A percentile compares a stretch with the other conserved stretches of the same genome.
Conservation (phyloP, 2,888 invertebrate species). For the Uloborus plumipes region DNA sequence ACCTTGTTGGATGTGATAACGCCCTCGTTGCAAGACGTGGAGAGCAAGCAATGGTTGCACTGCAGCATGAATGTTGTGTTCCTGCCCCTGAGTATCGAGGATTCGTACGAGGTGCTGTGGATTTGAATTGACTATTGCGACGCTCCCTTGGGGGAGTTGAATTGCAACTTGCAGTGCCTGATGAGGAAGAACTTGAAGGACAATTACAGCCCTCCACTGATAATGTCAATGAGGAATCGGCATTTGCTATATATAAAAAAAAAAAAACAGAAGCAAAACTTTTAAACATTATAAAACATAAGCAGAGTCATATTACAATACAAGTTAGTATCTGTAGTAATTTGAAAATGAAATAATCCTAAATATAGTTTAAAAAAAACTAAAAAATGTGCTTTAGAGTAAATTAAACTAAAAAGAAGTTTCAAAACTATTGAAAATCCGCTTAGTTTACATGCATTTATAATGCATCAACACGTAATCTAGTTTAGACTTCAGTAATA, state of each 20-base stretch:
- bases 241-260: slow-evolving; percentile 28
- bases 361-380: no score
- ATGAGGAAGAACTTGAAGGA: slow-evolving; percentile 60
- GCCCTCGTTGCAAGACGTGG: slow-evolving; percentile 46
- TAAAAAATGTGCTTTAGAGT: no score
- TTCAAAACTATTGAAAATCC: no score
- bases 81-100: slow-evolving; percentile 63
- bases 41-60: slow-evolving; percentile 41
- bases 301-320: no score
- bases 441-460: no score
- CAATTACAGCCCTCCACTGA: slow-evolving; percentile 52
- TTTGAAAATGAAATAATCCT: no score
- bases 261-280: no score
- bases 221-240: slow-evolving; percentile 48
- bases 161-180: slow-evolving; percentile 65
- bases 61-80: slow-evolving; percentile 37
- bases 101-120: slow-evolving; percentile 67
- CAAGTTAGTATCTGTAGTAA: no score
- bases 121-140: slow-evolving; percentile 63
- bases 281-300: neutral
- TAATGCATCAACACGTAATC: no score
- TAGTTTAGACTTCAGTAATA: no score
- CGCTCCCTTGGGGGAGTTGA: slow-evolving; percentile 67
- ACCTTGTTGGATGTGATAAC: slow-evolving; percentile 48
- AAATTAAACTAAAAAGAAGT: no score